Conservation (phyloP, 2,888 invertebrate genomes). For the Drosophila pegasa region DNA sequence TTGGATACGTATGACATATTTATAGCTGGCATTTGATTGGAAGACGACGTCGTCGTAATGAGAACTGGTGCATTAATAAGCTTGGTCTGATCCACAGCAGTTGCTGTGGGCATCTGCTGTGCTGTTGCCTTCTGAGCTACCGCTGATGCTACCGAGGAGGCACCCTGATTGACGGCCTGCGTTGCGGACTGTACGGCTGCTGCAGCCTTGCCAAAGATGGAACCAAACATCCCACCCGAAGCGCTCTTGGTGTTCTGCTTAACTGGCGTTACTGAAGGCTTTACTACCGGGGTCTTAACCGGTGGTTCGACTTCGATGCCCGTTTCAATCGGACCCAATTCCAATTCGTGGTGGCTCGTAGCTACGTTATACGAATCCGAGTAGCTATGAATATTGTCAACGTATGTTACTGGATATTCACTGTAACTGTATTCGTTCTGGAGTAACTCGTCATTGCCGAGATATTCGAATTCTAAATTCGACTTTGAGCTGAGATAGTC, state of each 20-base stretch:
- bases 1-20: background rate
- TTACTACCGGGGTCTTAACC: background rate
- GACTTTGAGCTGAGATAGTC: constrained; percentile 3
- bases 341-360: constrained; percentile 12
- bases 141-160: constrained; percentile 77
- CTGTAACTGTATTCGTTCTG: constrained; percentile 73
- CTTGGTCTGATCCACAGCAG: constrained; percentile 13
- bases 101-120: constrained; percentile 3
- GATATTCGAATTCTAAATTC: constrained; percentile 19
- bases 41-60: background rate
- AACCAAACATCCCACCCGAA: constrained; percentile 80
- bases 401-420: constrained; percentile 64
- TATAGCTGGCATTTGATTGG: constrained; percentile 10
- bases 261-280: background rate
- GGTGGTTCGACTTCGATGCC: constrained; percentile 1
- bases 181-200: constrained; percentile 83
- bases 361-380: constrained; percentile 15
- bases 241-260: constrained; percentile 15
- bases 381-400: constrained; percentile 25
- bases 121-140: constrained; percentile 67
- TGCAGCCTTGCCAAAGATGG: constrained; percentile 83
- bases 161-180: constrained; percentile 80
- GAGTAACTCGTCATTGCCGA: constrained; percentile 36
- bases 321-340: constrained; percentile 10
- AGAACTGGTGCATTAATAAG: constrained; percentile 7